Conservation (phyloP, 2,888 invertebrate species). For the Andrena bicolor region DNA sequence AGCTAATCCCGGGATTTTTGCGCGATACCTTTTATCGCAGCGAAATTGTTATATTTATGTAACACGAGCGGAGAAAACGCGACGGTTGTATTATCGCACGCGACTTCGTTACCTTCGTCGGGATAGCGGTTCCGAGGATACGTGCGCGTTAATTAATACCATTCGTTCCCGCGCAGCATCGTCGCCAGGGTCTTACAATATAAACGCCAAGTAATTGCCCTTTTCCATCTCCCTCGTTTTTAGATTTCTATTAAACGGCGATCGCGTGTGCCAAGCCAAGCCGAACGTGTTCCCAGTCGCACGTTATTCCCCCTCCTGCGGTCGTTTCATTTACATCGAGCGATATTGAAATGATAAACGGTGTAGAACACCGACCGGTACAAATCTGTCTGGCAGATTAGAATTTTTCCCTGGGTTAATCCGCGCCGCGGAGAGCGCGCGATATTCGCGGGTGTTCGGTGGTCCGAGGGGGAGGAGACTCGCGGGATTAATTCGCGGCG, state of each 20-base stretch:
- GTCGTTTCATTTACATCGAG: conserved; percentile 34
- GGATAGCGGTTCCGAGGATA: conserved; percentile 45
- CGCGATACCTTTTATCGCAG: neutral
- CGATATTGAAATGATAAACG: conserved; percentile 29
- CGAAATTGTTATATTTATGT: conserved; percentile 17
- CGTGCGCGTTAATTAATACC: conserved; percentile 18
- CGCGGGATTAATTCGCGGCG: neutral
- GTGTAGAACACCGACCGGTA: neutral
- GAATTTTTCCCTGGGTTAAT: conserved; percentile 25
- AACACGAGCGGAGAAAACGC: conserved; percentile 1
- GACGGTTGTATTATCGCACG: conserved; percentile 8
- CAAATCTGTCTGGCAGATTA: conserved; percentile 17
- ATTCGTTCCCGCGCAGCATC: conserved; percentile 11
- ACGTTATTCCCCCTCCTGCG: neutral
- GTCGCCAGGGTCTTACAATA: conserved; percentile 9
- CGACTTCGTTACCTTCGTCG: conserved; percentile 36
- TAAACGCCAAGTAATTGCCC: conserved; percentile 37
- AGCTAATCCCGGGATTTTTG: neutral
- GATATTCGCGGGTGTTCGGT: conserved; percentile 3
- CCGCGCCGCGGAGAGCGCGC: conserved; percentile 6
- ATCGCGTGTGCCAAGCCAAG: conserved; percentile 50
- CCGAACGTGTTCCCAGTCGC: conserved; percentile 11
- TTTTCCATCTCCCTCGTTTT: conserved; percentile 1
- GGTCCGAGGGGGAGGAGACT: neutral
- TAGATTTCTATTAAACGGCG: conserved; percentile 41